Conservation (phyloP, 1,140 invertebrate species). For the Wasmannia auropunctata region DNA sequence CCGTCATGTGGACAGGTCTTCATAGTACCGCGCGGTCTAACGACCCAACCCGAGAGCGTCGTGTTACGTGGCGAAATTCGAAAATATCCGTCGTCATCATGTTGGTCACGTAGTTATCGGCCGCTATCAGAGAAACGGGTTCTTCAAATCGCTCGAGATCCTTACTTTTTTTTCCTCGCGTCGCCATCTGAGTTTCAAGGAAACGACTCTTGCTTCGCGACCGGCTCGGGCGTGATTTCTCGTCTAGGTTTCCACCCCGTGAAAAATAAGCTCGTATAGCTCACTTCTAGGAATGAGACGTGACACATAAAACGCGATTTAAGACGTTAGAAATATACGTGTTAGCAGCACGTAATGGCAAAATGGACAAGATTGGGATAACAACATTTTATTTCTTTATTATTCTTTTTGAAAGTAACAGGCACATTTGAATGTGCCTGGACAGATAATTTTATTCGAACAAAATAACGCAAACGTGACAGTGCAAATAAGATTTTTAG, state of each 20-base stretch:
- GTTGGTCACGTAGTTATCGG: constrained; percentile 80
- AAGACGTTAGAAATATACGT: constrained; percentile 4
- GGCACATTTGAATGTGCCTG: not conserved
- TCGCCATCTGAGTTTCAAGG: not conserved
- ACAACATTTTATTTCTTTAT: constrained; percentile 28
- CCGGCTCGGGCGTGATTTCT: constrained; percentile 37
- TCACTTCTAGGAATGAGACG: not conserved
- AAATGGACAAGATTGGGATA: constrained; percentile 59
- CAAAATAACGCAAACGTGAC: not conserved
- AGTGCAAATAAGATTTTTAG: not conserved
- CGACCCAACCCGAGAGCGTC: constrained; percentile 55
- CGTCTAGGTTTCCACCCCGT: constrained; percentile 43
- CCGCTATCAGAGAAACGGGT: constrained; percentile 73
- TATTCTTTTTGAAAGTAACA: not conserved
- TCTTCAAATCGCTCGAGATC: constrained; percentile 76
- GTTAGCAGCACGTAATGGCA: constrained; percentile 12
- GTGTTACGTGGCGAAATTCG: constrained; percentile 73
- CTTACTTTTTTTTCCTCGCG: constrained; percentile 50
- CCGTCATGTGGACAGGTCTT: not conserved
- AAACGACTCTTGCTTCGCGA: constrained; percentile 63
- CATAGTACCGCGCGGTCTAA: constrained; percentile 11
- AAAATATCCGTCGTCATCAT: constrained; percentile 76
- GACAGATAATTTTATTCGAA: not conserved
- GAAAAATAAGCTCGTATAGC: constrained; percentile 10
- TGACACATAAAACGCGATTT: constrained; percentile 18